phyloP scores from a whole-genome alignment of 2,113 vertebrate species.

The Mionectes macconnelli region DNA sequence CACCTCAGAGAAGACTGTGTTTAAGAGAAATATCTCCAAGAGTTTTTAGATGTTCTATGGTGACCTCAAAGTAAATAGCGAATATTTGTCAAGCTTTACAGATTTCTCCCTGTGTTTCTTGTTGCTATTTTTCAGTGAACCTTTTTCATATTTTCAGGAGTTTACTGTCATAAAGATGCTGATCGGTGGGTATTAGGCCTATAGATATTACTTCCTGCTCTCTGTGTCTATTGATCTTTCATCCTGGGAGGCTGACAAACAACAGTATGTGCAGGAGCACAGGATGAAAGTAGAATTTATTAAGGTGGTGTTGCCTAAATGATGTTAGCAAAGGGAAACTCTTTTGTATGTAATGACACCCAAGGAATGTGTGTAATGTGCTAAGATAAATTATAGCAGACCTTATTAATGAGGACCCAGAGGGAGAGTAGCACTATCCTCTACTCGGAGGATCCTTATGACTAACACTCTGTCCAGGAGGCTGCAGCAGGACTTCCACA shows the following conservation, averaged over 20 bases:
- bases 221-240: background rate
- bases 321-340: background rate
- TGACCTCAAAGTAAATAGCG: background rate
- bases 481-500: background rate
- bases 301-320: background rate
- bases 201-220: background rate
- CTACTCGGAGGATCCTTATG: background rate
- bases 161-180: background rate
- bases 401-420: background rate
- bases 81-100: background rate
- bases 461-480: background rate
- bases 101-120: background rate
- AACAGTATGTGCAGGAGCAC: background rate
- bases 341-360: background rate
- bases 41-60: background rate
- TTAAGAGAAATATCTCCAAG: background rate
- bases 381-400: background rate
- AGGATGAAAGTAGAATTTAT: background rate
- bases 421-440: accelerated
- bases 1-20: background rate
- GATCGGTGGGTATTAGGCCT: background rate
- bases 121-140: background rate
- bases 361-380: background rate
- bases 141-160: background rate
- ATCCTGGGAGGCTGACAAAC: background rate